phyloP scores from a whole-genome alignment of 2,888 invertebrate species.

The Ctenicera cuprea region DNA sequence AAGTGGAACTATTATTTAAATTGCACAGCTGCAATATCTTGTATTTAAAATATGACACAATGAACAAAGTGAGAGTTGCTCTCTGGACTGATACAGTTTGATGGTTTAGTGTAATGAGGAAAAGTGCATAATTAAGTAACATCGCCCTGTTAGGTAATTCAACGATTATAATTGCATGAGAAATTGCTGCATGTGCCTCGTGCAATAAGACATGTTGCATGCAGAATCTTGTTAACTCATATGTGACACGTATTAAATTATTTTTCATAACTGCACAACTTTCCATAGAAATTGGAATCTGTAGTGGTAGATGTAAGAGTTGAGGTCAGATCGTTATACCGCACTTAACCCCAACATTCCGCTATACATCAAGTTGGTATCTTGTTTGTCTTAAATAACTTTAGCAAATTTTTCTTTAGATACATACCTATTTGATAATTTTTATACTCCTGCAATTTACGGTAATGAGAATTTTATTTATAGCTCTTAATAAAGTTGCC shows the following conservation, averaged over 20 bases:
- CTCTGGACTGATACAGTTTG: conserved; percentile 18
- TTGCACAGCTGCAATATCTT: not conserved
- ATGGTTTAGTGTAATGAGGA: conserved; percentile 22
- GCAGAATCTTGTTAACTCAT: conserved; percentile 17
- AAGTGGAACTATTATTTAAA: no score
- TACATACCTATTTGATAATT: not conserved
- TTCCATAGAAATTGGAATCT: conserved; percentile 27
- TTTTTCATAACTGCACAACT: conserved; percentile 28
- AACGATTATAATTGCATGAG: conserved; percentile 30
- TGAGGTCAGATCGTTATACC: conserved; percentile 18
- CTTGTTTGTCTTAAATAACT: conserved; percentile 11
- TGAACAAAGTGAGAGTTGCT: conserved; percentile 4
- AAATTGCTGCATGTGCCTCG: conserved; percentile 20
- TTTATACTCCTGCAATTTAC: not conserved
- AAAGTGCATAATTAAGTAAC: conserved; percentile 37
- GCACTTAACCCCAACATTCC: conserved; percentile 22
- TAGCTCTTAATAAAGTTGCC: conserved; percentile 4
- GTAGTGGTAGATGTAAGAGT: not conserved
- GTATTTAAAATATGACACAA: not conserved
- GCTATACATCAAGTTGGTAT: conserved; percentile 7
- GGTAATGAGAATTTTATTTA: not conserved
- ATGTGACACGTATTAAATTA: conserved; percentile 21
- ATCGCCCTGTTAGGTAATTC: conserved; percentile 36
- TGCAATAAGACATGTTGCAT: not conserved
- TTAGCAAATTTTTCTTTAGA: not conserved